Percentiles rank a stretch among this genome's conserved stretches.
These are phyloP conservation scores for Lerista edwardsae DNA, from an alignment of 2,797 vertebrate species.

Conservation along the genomic window DNA sequence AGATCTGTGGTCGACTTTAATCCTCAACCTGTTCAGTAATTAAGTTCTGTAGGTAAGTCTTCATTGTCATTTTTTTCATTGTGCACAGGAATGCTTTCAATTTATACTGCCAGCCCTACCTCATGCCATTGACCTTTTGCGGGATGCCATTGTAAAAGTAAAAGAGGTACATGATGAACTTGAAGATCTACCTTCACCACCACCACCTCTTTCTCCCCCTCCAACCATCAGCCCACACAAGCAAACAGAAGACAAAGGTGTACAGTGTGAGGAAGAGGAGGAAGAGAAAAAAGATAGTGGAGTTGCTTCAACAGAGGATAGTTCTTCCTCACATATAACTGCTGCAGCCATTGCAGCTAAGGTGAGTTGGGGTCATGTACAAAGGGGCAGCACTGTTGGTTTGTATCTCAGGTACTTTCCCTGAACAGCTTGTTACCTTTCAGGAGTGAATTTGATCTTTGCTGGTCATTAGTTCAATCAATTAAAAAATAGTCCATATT, in stretches of 20 bases:
- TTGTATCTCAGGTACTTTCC: conserved; percentile 56
- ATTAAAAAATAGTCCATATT: neutral
- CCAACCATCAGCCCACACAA: conserved; percentile 92
- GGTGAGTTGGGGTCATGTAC: conserved; percentile 77
- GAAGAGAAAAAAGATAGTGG: conserved; percentile 99
- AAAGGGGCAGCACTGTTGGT: conserved; percentile 10
- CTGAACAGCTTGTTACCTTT: conserved; percentile 18
- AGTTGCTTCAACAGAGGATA: conserved; percentile 97
- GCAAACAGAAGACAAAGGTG: conserved; percentile 97
- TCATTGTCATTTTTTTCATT: conserved; percentile 64
- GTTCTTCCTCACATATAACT: conserved; percentile 97
- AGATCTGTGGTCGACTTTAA: neutral
- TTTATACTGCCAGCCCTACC: conserved; percentile 99
- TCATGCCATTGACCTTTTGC: conserved; percentile 97
- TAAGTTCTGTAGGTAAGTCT: conserved; percentile 43
- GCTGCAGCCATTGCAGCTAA: conserved; percentile 97
- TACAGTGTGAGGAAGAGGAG: conserved; percentile 98
- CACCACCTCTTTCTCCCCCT: conserved; percentile 95
- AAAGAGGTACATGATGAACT: conserved; percentile 96
- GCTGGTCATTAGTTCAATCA: neutral
- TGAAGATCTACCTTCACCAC: conserved; percentile 97
- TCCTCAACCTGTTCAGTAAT: conserved; percentile 22
- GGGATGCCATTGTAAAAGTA: conserved; percentile 98
- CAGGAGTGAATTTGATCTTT: neutral
- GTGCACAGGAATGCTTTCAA: conserved; percentile 95